Evolutionary conservation across 1,140 invertebrate species (phyloP).

Genomic region (Parasteatoda tepidariorum): DNA sequence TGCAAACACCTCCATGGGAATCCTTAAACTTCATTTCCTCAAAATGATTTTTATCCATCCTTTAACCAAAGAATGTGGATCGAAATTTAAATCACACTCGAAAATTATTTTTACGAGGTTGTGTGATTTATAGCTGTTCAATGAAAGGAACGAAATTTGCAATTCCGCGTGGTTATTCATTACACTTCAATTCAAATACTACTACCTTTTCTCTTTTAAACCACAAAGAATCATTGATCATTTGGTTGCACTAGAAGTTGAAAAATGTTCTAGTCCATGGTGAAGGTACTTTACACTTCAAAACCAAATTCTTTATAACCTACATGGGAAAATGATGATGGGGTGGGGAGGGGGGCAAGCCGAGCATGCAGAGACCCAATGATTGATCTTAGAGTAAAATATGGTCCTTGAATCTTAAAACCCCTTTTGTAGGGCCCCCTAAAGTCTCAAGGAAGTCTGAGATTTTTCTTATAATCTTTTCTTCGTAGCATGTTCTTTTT

Average conservation of each 20-base stretch:
- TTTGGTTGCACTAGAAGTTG: neutral
- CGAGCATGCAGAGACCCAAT: constrained; percentile 29
- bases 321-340: constrained; percentile 50
- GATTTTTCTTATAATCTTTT: constrained; percentile 5
- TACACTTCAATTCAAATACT: neutral
- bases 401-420: constrained; percentile 39
- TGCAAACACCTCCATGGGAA: too few relatives aligned
- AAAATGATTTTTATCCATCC: too few relatives aligned
- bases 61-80: too few relatives aligned
- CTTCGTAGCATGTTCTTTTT: constrained; percentile 22
- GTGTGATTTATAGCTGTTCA: neutral
- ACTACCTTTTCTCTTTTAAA: neutral
- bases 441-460: constrained; percentile 52
- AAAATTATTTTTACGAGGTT: neutral
- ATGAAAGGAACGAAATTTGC: neutral
- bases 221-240: neutral
- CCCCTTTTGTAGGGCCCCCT: neutral
- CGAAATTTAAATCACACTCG: neutral
- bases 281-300: neutral
- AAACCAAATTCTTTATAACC: constrained; percentile 43
- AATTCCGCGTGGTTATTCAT: neutral
- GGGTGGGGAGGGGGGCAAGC: too few relatives aligned
- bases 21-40: too few relatives aligned
- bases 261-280: neutral
- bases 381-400: constrained; percentile 50